Evolutionary conservation across 2,797 vertebrate genomes (phyloP).

Genomic region (Natrix natrix): DNA sequence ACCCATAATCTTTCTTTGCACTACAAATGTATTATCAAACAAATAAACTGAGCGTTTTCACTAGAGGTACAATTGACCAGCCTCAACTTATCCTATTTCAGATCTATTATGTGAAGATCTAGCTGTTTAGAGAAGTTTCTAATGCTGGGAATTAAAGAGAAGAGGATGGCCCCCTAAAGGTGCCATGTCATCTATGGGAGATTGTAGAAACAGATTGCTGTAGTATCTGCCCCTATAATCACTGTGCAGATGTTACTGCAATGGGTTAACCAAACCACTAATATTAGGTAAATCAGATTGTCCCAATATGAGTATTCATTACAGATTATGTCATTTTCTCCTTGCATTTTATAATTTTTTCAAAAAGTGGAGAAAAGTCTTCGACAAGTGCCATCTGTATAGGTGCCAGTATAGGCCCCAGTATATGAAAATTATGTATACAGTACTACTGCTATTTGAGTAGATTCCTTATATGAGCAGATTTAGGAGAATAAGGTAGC

Average conservation of each 20-base stretch:
- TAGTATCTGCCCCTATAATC: not conserved
- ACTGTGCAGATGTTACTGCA: not conserved
- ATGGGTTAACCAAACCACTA: not conserved
- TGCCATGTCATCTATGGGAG: not conserved
- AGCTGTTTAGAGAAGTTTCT: not conserved
- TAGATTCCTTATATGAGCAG: not conserved
- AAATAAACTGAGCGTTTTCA: not conserved
- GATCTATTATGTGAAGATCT: not conserved
- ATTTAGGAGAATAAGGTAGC: not conserved
- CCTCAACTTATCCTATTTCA: not conserved
- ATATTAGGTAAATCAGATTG: not conserved
- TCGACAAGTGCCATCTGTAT: not conserved
- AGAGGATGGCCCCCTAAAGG: not conserved
- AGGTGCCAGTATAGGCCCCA: not conserved
- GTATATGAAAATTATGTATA: not conserved
- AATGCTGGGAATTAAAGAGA: not conserved
- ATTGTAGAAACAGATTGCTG: not conserved
- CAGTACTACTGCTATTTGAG: not conserved
- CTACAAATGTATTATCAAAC: not conserved
- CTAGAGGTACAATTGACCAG: not conserved
- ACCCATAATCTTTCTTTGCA: not conserved
- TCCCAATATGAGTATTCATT: not conserved
- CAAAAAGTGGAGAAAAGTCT: not conserved
- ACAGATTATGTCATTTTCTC: not conserved
- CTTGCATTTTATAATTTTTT: not conserved